Evolutionary conservation across 2,113 vertebrate genomes (phyloP), one percentile per base, ranked within the genome.

Genomic region (Phaetusa simplex): DNA sequence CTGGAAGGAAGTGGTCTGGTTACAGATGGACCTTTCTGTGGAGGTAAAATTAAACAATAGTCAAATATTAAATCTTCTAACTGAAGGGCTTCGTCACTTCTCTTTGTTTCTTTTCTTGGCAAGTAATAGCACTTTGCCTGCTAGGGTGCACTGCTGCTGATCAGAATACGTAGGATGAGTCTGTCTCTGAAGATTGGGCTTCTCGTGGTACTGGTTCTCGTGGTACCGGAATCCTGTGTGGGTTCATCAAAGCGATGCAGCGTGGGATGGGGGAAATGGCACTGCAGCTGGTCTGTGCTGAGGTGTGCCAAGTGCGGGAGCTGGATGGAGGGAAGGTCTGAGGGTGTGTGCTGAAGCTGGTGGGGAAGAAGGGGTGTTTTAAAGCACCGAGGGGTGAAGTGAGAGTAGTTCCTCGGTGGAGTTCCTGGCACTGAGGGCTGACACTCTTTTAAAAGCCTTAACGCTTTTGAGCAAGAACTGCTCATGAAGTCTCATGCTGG

Each of bases 111-210:
- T 52, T 77, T 49, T 29, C 36, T 53, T 43, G 34, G 34, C n/a
- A 45, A 27, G 18, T 42, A 43, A 10, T 4, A 55, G 13, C 40
- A 26, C 38, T 79, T 56, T 65, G 26, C 47, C n/a, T 17, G 14
- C 27, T 24, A 8, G 17, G 3, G 11, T 38, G 43, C 21, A 26
- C 21, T 38, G 38, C n/a, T 56, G 67, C n/a, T 86, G 64, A 20
- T 22, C 6, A 34, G 36, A 62, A 67, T 0, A 0, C 3, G 5
- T 1, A 20, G 4, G 23, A 21, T 10, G 24, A 21, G 7, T 34
- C 40, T 32, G 12, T 21, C 45, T 58, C 24, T 29, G n/a, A 76
- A 29, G 36, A 36, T 2, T 4, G 17, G 26, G 15, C 17, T 55
- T 45, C 27, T 45, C 1, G 0, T 4, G 38, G 26, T 34, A 38